Evolutionary conservation across 2,888 invertebrate genomes (phyloP).

Genomic region (Troilus luridus): DNA sequence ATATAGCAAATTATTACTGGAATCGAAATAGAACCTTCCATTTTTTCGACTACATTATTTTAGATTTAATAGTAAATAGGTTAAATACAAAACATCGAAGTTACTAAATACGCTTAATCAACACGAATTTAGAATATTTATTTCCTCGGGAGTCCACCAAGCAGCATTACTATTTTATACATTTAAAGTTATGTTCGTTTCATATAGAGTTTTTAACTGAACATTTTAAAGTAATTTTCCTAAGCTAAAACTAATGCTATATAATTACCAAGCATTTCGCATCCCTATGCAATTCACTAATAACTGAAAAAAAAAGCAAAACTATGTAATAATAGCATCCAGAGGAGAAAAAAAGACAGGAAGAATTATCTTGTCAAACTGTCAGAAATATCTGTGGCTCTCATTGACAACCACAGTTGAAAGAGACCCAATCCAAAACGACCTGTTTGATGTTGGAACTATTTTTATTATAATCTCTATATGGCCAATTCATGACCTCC

Average conservation of each 20-base stretch:
- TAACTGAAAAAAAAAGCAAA: background rate
- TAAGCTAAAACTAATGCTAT: background rate
- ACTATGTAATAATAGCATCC: background rate
- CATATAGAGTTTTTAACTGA: background rate
- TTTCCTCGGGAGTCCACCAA: too few species aligned
- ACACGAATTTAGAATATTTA: too few species aligned
- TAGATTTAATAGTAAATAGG: too few species aligned
- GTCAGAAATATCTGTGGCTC: background rate
- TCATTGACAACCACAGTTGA: background rate
- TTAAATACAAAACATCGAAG: too few species aligned
- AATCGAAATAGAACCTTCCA: too few species aligned
- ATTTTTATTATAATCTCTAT: background rate
- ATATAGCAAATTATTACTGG: too few species aligned
- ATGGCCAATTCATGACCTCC: background rate
- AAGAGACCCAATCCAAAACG: background rate
- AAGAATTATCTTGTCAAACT: constrained; percentile 26
- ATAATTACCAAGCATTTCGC: background rate
- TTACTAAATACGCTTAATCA: too few species aligned
- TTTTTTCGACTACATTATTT: too few species aligned
- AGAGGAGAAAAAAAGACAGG: background rate
- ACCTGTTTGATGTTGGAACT: background rate
- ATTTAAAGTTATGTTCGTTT: too few species aligned
- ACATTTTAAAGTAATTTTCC: background rate
- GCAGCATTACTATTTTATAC: too few species aligned
- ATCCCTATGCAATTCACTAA: background rate